phyloP scores from a whole-genome alignment of 2,888 invertebrate species.

The Smittia sp. region DNA sequence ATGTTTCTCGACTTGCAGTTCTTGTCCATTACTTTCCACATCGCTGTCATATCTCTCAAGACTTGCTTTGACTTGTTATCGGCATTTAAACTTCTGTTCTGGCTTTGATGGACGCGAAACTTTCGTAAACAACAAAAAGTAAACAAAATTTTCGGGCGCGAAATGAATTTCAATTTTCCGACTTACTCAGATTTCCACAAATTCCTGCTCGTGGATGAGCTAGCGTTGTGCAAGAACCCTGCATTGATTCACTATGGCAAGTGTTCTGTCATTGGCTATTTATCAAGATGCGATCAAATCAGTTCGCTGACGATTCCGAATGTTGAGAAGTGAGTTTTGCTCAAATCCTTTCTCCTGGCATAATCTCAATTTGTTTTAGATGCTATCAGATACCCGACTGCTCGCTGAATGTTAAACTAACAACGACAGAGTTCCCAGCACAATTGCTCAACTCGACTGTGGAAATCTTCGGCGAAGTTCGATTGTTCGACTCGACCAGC shows the following conservation, averaged over 20 bases:
- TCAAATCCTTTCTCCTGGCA: not conserved
- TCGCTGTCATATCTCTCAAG: not conserved
- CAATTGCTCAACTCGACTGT: conserved; percentile 22
- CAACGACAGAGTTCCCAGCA: not conserved
- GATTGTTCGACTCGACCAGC: not conserved
- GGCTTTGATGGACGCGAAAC: too few relatives aligned
- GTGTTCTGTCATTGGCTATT: conserved; percentile 23
- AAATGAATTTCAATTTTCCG: conserved; percentile 32
- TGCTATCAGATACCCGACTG: conserved; percentile 21
- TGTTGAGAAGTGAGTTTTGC: conserved; percentile 3
- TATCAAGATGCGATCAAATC: not conserved
- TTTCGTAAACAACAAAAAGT: not conserved
- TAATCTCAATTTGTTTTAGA: conserved; percentile 21
- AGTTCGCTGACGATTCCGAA: conserved; percentile 24
- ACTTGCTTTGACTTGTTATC: not conserved
- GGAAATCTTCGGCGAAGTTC: conserved; percentile 27
- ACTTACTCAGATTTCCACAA: not conserved
- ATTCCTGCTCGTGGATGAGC: conserved; percentile 26
- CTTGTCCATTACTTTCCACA: conserved; percentile 17
- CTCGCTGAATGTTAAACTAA: not conserved
- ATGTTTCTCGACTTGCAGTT: conserved; percentile 35
- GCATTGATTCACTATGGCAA: conserved; percentile 32
- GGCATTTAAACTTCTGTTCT: too few relatives aligned
- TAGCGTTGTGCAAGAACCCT: not conserved
- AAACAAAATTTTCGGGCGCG: not conserved